Evolutionary conservation across 2,797 vertebrate genomes (phyloP), one percentile per base, ranked within the genome.

Genomic region (Avahi laniger): DNA sequence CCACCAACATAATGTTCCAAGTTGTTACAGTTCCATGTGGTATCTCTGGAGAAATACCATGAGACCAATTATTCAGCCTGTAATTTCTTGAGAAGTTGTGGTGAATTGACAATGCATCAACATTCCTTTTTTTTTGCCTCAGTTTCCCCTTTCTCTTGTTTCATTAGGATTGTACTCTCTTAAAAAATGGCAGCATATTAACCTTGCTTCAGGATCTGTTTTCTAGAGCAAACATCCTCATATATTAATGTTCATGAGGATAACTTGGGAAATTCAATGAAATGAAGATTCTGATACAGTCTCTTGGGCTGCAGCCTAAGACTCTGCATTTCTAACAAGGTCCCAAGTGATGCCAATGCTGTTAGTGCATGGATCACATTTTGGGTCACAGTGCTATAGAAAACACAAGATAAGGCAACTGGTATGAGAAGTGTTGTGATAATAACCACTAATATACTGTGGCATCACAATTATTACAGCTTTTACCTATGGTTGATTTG

Each of bases 261-360:
- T 94, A 65, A 67, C 5, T 30, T 59, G 5, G 14, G 65, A 26
- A 89, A 86, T 70, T 94, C 80, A 82, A 65, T 90, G 28, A 33
- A 83, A 65, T 90, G 28, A 33, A 83, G 17, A 95, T 79, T 94
- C 38, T 86, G n/a, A 72, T 84, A 87, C 63, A 92, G 1, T 84
- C 7, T 90, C 10, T 78, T 78, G 18, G 61, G 4, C 22, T 67
- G 28, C 20, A 22, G 22, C 15, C 52, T 79, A 41, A 80, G 70
- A 70, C 28, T 87, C 30, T 57, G 13, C 9, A 57, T 90, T 87
- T 93, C 52, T 80, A 95, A 84, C 35, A 82, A 90, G 30, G 30
- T 80, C 5, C 33, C 61, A 65, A 43, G 30, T 70, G 35, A 41
- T 83, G 38, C 24, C 57, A 79, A 3, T 73, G 38, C 20, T 54